A percentile compares a stretch with the other conserved stretches of the same genome.
Conservation (phyloP, 2,888 invertebrate genomes). For the Drepanosiphum platanoidis region DNA sequence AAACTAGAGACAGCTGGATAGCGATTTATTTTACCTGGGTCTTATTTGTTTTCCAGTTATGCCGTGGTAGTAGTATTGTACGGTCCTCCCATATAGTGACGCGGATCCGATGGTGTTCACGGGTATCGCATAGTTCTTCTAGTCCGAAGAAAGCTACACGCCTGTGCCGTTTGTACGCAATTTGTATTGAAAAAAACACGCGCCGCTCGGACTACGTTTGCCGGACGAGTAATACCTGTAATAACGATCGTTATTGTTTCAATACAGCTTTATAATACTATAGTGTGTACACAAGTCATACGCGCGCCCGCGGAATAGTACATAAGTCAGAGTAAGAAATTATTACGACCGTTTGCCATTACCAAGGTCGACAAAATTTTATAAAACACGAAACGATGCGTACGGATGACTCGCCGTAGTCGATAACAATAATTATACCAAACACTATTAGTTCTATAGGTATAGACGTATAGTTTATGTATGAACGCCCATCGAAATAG, state of each 20-base stretch:
- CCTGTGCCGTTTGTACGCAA: background rate
- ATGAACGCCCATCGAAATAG: no score
- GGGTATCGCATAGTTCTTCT: background rate
- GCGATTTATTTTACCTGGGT: slow-evolving; percentile 10
- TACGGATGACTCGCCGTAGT: no score
- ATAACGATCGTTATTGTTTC: background rate
- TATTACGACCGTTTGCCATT: no score
- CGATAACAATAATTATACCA: no score
- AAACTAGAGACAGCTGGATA: background rate
- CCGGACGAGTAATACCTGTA: slow-evolving; percentile 1
- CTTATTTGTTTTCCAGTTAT: slow-evolving; percentile 20
- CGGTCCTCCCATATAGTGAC: background rate
- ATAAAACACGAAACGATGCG: no score
- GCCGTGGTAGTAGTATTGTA: background rate
- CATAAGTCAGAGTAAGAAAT: no score
- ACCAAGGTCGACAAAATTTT: background rate
- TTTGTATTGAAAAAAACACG: background rate
- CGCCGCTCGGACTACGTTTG: background rate
- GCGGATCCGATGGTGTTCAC: no score
- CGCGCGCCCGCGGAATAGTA: background rate
- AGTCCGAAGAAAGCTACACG: background rate
- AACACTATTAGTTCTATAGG: no score
- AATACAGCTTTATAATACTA: background rate
- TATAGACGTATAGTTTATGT: no score
- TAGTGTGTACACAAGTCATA: no score